Base-by-base conservation (phyloP, 2,797 vertebrate species). In the Sciurus carolinensis region DNA sequence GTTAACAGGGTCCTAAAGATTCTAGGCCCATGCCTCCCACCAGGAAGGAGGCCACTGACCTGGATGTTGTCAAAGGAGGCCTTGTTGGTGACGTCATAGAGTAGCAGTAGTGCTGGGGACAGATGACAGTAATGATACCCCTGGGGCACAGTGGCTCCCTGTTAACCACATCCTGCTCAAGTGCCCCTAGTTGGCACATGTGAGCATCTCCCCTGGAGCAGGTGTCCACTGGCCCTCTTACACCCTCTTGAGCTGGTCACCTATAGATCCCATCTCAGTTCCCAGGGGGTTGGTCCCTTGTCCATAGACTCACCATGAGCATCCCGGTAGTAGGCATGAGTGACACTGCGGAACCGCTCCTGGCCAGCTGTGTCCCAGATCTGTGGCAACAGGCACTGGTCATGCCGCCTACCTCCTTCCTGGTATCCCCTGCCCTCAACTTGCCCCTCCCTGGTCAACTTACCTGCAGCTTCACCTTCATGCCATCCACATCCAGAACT, bases 381-480 rank as follows among this genome's bases (percentile, higher is more conserved):
- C 99, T 99, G 96, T 92, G 92, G 79, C 71, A 33, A 91, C 33
- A 90, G 42, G 24, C 7, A 28, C 5, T 15, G 26, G 67, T 87
- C 42, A 59, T 52, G 39, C 54, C 52, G 47, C 50, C 75, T 6
- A 5, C 18, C 54, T 30, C 14, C 54, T 36, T 33, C 62, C 47
- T 3, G 7, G 62, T 28, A 39, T 14, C 20, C 50, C 26, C 33
- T 28, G 1, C 52, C 57, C 75, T 57, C 52, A 47, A 2, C 54
- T 15, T 15, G 7, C 6, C 39, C 36, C 8, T 5, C 71, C 64
- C 81, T 2, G 7, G 12, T 36, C 8, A 72, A 26, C 98, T 80
- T 98, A 99, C 99, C 99, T 99, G 99, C 73, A 99, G 98, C 98
- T 99, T 99, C 96, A 99, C 99, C 98, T 99, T 99, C 97, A 99